A percentile compares a stretch with the other conserved stretches of the same genome.
These are phyloP conservation scores for Hippocampus abdominalis DNA, from an alignment of 2,113 vertebrate species.

Conservation along the genomic window DNA sequence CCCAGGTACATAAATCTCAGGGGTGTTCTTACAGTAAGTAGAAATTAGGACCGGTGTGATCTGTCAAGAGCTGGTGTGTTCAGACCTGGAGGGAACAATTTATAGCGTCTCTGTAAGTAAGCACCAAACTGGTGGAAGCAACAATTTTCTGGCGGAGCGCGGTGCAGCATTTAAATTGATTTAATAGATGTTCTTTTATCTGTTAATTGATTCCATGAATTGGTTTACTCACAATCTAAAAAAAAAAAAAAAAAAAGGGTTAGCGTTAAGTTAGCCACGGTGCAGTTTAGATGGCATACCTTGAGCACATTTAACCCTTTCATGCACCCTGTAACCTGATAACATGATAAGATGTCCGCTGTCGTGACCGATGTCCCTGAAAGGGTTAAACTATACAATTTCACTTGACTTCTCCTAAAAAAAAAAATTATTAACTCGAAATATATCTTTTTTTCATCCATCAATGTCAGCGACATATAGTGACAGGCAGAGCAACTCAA, in stretches of 20 bases:
- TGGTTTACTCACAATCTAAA: not conserved
- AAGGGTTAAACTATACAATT: too few species aligned
- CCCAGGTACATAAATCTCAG: constrained; percentile 36
- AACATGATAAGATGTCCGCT: too few species aligned
- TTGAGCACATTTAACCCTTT: too few species aligned
- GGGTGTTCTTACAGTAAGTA: constrained; percentile 49
- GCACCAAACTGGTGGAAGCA: not conserved
- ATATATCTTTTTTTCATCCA: too few species aligned
- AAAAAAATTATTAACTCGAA: too few species aligned
- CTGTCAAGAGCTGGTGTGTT: constrained; percentile 43
- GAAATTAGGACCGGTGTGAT: constrained; percentile 52
- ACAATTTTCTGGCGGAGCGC: not conserved
- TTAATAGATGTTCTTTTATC: not conserved
- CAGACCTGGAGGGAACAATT: constrained; percentile 45
- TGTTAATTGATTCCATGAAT: not conserved
- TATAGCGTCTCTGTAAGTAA: constrained; percentile 33
- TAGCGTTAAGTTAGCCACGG: not conserved
- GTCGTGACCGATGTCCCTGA: too few species aligned
- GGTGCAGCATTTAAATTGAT: not conserved
- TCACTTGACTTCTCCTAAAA: too few species aligned
- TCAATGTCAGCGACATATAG: too few species aligned
- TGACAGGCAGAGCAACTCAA: too few species aligned
- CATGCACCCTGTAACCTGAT: too few species aligned
- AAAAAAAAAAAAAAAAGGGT: too few species aligned
- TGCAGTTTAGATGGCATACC: too few species aligned